Percentiles rank a stretch among this genome's conserved stretches.
Conservation (phyloP, 1,140 invertebrate genomes). For the Drosophila bocqueti region DNA sequence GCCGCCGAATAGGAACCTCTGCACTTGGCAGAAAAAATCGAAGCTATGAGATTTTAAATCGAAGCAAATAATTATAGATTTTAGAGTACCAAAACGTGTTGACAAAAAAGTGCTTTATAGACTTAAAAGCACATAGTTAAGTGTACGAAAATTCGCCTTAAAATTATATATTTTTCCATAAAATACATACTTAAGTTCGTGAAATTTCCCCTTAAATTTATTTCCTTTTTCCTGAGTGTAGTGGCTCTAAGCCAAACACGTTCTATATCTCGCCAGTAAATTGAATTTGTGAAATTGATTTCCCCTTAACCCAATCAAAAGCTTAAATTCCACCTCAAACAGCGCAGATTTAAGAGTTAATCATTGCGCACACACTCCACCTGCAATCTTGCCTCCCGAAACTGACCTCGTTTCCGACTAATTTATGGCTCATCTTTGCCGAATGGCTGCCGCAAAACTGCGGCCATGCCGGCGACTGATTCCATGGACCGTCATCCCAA, state of each 20-base stretch:
- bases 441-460: conserved; percentile 62
- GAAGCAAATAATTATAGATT: neutral
- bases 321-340: conserved; percentile 27
- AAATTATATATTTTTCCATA: too few relatives aligned
- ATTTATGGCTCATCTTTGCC: conserved; percentile 57
- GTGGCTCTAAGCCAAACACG: conserved; percentile 11
- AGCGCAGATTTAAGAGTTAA: conserved; percentile 43
- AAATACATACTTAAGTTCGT: too few relatives aligned
- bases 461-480: conserved; percentile 41
- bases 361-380: conserved; percentile 14
- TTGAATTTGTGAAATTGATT: conserved; percentile 50
- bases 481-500: conserved; percentile 60
- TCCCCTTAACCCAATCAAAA: conserved; percentile 4
- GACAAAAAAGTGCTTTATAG: neutral
- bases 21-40: conserved; percentile 6
- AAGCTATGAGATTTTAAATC: neutral
- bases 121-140: too few relatives aligned
- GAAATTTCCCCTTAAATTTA: neutral
- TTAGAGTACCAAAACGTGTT: neutral
- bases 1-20: neutral
- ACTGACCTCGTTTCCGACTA: conserved; percentile 14
- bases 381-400: conserved; percentile 7
- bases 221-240: neutral
- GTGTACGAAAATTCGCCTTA: too few relatives aligned
- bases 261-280: conserved; percentile 16